phyloP scores from a whole-genome alignment of 2,797 vertebrate genomes.

The Ctenopoma kingsleyae region DNA sequence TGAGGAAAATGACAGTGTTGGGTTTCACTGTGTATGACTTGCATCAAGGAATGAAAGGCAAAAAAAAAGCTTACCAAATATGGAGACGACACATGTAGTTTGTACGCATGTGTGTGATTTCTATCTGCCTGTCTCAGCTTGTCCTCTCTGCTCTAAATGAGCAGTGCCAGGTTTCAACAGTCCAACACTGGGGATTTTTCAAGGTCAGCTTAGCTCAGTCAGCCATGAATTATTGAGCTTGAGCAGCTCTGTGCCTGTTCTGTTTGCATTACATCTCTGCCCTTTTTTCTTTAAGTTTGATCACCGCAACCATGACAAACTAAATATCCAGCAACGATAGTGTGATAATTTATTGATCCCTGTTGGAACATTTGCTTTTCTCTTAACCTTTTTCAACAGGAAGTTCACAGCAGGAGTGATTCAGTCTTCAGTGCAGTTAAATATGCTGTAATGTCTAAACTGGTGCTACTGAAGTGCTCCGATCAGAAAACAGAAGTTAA shows the following conservation, averaged over 20 bases:
- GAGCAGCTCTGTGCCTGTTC: slow-evolving; percentile 52
- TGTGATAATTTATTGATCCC: neutral
- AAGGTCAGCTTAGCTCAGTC: slow-evolving; percentile 76
- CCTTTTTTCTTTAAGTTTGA: slow-evolving; percentile 27
- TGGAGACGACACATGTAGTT: neutral
- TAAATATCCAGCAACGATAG: slow-evolving; percentile 4
- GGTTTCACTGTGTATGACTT: neutral
- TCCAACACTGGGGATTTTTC: slow-evolving; percentile 64
- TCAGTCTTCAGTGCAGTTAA: neutral
- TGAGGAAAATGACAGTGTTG: neutral
- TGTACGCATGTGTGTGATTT: slow-evolving; percentile 1
- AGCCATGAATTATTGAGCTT: slow-evolving; percentile 82
- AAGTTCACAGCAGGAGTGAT: neutral
- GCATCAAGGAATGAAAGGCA: neutral
- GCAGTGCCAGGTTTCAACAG: slow-evolving; percentile 68
- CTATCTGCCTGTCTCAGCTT: slow-evolving; percentile 38
- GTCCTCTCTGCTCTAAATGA: slow-evolving; percentile 63
- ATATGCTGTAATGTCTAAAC: neutral
- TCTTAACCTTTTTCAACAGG: neutral
- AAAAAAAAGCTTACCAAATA: neutral
- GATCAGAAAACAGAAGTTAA: neutral
- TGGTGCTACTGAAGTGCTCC: neutral
- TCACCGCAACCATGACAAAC: slow-evolving; percentile 8
- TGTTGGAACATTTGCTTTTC: neutral
- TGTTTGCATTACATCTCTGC: slow-evolving; percentile 35